A percentile compares a stretch with the other conserved stretches of the same genome.
phyloP scores from a whole-genome alignment of 1,140 invertebrate species.

The Caligus rogercresseyi region DNA sequence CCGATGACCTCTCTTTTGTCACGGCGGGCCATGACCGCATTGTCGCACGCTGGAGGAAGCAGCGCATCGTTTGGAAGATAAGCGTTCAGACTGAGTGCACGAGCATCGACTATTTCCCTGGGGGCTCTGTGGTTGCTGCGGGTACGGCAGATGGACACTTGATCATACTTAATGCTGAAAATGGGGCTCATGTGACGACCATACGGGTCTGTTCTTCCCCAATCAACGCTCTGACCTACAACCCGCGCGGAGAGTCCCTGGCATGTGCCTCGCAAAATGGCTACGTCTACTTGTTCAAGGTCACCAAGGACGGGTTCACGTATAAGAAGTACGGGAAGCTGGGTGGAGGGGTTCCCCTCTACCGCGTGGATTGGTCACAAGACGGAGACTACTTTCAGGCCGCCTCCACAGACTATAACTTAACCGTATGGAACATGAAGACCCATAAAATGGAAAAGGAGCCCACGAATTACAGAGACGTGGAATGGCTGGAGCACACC shows the following conservation, averaged over 20 bases:
- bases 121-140: constrained; percentile 60
- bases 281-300: constrained; percentile 61
- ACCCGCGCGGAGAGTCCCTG: constrained; percentile 68
- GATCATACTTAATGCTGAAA: constrained; percentile 59
- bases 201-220: constrained; percentile 65
- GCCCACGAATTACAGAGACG: constrained; percentile 66
- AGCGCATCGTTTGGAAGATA: constrained; percentile 67
- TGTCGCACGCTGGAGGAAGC: constrained; percentile 68
- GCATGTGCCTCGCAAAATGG: constrained; percentile 79
- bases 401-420: constrained; percentile 77
- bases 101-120: constrained; percentile 66
- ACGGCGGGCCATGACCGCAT: constrained; percentile 81
- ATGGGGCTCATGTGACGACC: constrained; percentile 58
- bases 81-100: constrained; percentile 67
- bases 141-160: constrained; percentile 74
- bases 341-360: constrained; percentile 50
- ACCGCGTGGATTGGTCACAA: constrained; percentile 74
- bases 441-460: constrained; percentile 36
- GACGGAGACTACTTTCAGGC: constrained; percentile 69
- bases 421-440: constrained; percentile 46
- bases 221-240: constrained; percentile 61
- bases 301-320: constrained; percentile 62
- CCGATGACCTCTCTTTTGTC: constrained; percentile 73
- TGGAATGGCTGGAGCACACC: constrained; percentile 68
- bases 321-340: constrained; percentile 75